Conservation (phyloP, 2,797 vertebrate genomes). For the Prunella strophiata region DNA sequence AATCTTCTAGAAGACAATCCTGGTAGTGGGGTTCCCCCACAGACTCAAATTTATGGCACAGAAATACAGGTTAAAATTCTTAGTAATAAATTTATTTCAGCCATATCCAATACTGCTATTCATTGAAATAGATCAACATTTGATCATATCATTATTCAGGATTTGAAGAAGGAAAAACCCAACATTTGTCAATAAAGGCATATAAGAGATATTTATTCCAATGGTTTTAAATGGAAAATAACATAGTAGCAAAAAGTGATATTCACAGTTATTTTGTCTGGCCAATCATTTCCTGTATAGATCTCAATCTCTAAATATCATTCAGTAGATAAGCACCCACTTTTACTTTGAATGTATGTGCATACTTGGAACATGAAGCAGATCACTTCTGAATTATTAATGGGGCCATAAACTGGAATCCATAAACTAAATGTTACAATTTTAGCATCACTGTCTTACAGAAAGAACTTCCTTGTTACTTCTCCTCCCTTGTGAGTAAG, state of each 20-base stretch:
- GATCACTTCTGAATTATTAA: not conserved
- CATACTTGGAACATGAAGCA: not conserved
- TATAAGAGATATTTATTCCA: not conserved
- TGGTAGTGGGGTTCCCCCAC: not conserved
- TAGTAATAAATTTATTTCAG: not conserved
- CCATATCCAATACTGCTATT: not conserved
- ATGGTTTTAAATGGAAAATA: not conserved
- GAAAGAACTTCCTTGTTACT: constrained; percentile 1
- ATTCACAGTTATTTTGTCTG: constrained; percentile 77
- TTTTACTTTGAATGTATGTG: constrained; percentile 85
- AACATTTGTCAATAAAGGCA: not conserved
- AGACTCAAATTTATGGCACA: not conserved
- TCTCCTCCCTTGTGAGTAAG: not conserved
- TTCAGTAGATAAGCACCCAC: constrained; percentile 82
- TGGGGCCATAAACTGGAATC: not conserved
- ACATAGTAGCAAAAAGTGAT: not conserved
- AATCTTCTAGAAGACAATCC: not conserved
- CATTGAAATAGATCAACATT: not conserved
- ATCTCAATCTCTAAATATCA: constrained; percentile 78
- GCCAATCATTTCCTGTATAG: constrained; percentile 81
- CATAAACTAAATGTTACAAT: not conserved
- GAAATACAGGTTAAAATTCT: not conserved
- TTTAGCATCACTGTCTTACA: not conserved
- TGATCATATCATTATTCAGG: not conserved
- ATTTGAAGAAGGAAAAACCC: not conserved